These are phyloP conservation scores for Micromussa lordhowensis DNA, from an alignment of 92 coral and sea anemone genomes.

Conservation along the genomic window DNA sequence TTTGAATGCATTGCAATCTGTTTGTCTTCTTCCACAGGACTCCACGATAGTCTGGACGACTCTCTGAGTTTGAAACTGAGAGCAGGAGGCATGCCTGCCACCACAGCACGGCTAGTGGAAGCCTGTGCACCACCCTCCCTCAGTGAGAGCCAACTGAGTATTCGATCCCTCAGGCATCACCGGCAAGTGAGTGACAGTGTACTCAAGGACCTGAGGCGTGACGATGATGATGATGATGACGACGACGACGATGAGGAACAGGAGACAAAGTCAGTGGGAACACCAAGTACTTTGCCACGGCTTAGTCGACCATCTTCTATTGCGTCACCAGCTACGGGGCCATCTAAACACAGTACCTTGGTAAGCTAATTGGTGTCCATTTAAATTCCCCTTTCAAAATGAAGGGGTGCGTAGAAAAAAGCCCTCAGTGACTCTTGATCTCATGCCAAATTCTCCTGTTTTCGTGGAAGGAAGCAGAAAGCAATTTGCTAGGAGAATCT, in stretches of 20 bases:
- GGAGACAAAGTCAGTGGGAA: conserved; percentile 52
- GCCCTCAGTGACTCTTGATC: too few relatives aligned
- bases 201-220: conserved; percentile 58
- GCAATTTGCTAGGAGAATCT: too few relatives aligned
- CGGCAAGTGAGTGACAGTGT: conserved; percentile 89
- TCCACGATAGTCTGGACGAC: conserved; percentile 55
- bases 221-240: conserved; percentile 68
- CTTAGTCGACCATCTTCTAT: conserved; percentile 81
- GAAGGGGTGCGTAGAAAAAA: too few relatives aligned
- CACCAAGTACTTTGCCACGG: conserved; percentile 80
- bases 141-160: conserved; percentile 20
- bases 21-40: conserved; percentile 37
- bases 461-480: too few relatives aligned
- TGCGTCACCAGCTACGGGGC: conserved; percentile 72
- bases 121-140: conserved; percentile 86
- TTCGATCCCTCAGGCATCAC: conserved; percentile 67
- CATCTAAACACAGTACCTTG: conserved; percentile 83
- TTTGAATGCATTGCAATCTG: not conserved
- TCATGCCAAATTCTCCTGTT: too few relatives aligned
- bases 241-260: conserved; percentile 51
- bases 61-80: conserved; percentile 86
- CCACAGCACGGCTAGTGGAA: conserved; percentile 91
- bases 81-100: conserved; percentile 94
- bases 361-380: conserved; percentile 38
- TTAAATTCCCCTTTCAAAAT: not conserved